phyloP scores from a whole-genome alignment of 2,113 vertebrate species.

The Saccopteryx leptura region DNA sequence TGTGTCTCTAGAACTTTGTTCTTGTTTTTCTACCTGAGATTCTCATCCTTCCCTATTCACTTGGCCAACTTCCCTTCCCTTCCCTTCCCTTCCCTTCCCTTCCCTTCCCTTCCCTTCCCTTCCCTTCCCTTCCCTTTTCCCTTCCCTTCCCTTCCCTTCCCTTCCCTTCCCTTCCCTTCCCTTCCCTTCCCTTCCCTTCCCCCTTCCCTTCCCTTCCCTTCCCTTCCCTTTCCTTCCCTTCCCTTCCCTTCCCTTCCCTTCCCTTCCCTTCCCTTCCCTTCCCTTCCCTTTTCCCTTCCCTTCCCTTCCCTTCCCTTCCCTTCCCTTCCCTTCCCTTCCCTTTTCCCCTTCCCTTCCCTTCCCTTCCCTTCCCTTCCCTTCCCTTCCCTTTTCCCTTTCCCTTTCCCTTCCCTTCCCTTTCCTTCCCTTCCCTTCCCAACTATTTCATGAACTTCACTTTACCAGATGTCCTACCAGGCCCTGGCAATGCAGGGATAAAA shows the following conservation, averaged over 20 bases:
- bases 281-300: neutral
- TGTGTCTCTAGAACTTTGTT: neutral
- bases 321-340: neutral
- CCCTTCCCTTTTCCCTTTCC: neutral
- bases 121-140: neutral
- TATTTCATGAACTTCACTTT: neutral
- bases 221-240: neutral
- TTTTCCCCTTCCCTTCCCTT: fast-evolving
- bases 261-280: neutral
- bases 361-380: neutral
- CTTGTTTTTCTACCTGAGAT: neutral
- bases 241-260: fast-evolving
- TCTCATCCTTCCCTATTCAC: neutral
- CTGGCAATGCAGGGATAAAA: neutral
- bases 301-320: neutral
- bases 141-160: fast-evolving
- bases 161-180: no score
- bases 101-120: neutral
- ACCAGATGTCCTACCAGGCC: neutral
- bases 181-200: neutral
- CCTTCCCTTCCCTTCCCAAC: neutral
- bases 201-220: neutral
- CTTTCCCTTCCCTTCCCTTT: neutral
- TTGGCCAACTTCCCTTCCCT: neutral
- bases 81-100: fast-evolving